Base-by-base conservation (phyloP, 2,797 vertebrate species). In the Lagocephalus sceleratus region DNA sequence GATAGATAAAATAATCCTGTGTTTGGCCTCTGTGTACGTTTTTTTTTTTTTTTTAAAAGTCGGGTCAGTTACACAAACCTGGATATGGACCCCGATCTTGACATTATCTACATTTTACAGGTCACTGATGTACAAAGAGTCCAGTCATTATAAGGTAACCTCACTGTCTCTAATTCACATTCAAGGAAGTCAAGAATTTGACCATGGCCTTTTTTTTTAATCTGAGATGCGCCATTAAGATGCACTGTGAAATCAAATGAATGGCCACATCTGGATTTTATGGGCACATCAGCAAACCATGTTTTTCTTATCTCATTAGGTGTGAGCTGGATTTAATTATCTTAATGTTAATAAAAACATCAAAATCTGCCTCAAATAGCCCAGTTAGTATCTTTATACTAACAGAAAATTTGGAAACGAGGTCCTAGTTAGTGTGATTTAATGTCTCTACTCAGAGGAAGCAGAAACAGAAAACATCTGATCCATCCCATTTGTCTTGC, bases 281-380 rank as follows among this genome's bases (percentile, higher is more conserved):
- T 35, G 10, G 48, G 55, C 22, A 40, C 45, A 68, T 60, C 21
- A 52, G 9, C 17, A 45, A 14, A 35, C 32, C 32, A 35, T 25
- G 4, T 25, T 25, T 7, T 25, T 25, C 7, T 9, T 29, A 11
- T 12, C 12, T 35, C 10, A 29, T 25, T 52, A 63, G 61, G 60
- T 75, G 74, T 57, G 68, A 47, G 43, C 53, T 57, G 66, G 40
- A 6, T 66, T 63, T 68, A 49, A 76, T 71, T 66, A 53, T 42
- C 26, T 21, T 11, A 60, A 57, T 50, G 46, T 47, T 56, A 76
- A 72, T 71, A 76, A 32, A n/a, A 44, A 74, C 57, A 63, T 56
- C 16, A 7, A 15, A 40, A 38, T 5, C 23, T 17, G 39, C 10
- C 17, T 6, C 35, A 29, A 54, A 44, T 44, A 26, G 16, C 38